Conservation (phyloP, 1,140 invertebrate genomes). For the Atta colombica region DNA sequence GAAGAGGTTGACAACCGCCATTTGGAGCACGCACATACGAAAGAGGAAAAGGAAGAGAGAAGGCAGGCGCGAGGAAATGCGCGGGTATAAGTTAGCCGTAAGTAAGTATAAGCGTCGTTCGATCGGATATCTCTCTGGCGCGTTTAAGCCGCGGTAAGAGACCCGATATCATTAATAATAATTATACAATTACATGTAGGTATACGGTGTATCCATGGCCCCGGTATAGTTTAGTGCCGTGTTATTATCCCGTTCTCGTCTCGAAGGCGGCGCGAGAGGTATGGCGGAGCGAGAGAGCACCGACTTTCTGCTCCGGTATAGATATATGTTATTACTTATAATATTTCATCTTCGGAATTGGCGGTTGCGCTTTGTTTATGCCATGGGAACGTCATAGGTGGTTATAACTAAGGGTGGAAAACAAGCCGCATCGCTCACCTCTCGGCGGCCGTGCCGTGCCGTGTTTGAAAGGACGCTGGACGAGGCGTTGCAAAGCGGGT, state of each 20-base stretch:
- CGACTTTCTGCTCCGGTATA: slow-evolving; percentile 77
- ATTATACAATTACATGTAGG: slow-evolving; percentile 87
- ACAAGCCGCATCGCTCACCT: slow-evolving; percentile 55
- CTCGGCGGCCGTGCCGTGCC: too few relatives aligned
- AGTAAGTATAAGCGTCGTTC: slow-evolving; percentile 59
- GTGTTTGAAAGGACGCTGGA: background rate
- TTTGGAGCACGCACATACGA: slow-evolving; percentile 33
- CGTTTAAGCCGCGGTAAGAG: slow-evolving; percentile 81
- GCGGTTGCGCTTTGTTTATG: slow-evolving; percentile 87
- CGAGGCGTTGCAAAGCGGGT: background rate
- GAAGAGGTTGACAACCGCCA: slow-evolving; percentile 54
- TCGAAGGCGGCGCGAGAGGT: slow-evolving; percentile 60
- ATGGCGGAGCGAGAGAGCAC: slow-evolving; percentile 54
- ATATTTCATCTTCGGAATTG: slow-evolving; percentile 87
- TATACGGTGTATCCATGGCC: slow-evolving; percentile 79
- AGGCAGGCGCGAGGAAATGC: slow-evolving; percentile 40
- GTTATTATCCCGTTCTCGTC: slow-evolving; percentile 86
- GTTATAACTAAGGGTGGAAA: slow-evolving; percentile 82
- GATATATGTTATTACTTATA: slow-evolving; percentile 87
- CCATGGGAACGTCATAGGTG: slow-evolving; percentile 84
- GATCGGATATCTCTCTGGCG: slow-evolving; percentile 76
- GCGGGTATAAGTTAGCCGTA: slow-evolving; percentile 60
- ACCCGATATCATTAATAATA: slow-evolving; percentile 87
- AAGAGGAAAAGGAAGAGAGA: slow-evolving; percentile 12
- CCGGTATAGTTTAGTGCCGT: slow-evolving; percentile 86